phyloP scores from a whole-genome alignment of 1,140 invertebrate genomes.

The Caerostris darwini region DNA sequence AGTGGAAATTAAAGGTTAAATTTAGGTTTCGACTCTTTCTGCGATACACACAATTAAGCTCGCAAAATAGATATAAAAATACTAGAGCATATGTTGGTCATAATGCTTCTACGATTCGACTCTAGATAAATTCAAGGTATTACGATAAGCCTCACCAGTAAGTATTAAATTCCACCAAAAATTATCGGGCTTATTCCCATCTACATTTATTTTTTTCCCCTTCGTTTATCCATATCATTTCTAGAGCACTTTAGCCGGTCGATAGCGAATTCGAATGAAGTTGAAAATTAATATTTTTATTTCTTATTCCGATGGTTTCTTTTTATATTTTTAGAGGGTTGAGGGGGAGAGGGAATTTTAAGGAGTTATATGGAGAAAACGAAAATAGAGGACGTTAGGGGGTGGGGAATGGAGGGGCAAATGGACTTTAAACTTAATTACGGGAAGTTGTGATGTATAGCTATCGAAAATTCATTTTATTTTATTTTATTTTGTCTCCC shows the following conservation, averaged over 20 bases:
- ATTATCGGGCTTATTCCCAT: constrained; percentile 2
- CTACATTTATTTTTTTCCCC: not conserved
- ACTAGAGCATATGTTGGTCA: not conserved
- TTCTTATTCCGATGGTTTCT: constrained; percentile 28
- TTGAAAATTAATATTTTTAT: constrained; percentile 54
- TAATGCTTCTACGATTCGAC: not conserved
- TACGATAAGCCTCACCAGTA: constrained; percentile 16
- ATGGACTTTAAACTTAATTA: constrained; percentile 68
- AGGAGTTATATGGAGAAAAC: constrained; percentile 41
- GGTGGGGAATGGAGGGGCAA: constrained; percentile 22
- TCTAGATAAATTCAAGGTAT: constrained; percentile 12
- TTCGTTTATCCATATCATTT: not conserved
- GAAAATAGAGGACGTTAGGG: constrained; percentile 54
- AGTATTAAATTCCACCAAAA: constrained; percentile 23
- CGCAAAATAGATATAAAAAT: not conserved
- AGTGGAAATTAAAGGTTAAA: not conserved
- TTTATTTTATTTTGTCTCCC: constrained; percentile 30
- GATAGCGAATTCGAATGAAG: constrained; percentile 58
- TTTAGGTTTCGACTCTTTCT: not conserved
- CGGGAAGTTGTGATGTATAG: not conserved
- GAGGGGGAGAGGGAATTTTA: not conserved
- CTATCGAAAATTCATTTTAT: constrained; percentile 33
- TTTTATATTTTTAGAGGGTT: not conserved
- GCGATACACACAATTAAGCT: not conserved
- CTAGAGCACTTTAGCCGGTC: constrained; percentile 50